Evolutionary conservation across 2,888 invertebrate genomes (phyloP).

Genomic region (Mesorhabditis sp.): DNA sequence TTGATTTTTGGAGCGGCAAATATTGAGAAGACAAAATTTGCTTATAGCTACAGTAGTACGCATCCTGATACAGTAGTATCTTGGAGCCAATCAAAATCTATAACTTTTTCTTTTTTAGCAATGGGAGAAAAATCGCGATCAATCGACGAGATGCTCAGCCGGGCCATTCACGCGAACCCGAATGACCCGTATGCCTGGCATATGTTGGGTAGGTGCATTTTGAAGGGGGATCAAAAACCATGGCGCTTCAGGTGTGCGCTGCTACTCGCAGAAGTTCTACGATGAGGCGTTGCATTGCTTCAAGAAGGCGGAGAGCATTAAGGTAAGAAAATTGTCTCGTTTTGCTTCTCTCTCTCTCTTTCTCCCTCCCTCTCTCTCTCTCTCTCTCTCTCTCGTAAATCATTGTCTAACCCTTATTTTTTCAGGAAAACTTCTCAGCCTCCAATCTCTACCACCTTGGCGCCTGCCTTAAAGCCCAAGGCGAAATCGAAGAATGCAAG

Average conservation of each 20-base stretch:
- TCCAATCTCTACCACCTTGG: conserved; percentile 2
- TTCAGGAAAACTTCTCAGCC: neutral
- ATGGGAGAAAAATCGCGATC: neutral
- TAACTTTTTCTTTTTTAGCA: neutral
- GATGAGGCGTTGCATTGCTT: neutral
- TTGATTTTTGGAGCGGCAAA: no score
- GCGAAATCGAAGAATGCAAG: neutral
- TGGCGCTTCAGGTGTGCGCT: neutral
- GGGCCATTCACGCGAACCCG: conserved; percentile 4
- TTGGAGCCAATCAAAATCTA: no score
- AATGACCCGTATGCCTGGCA: neutral
- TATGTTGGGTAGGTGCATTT: neutral
- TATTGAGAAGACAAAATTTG: no score
- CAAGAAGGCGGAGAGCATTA: neutral
- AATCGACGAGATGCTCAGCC: conserved; percentile 6
- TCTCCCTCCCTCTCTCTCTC: no score
- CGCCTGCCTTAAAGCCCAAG: neutral
- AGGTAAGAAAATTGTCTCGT: conserved; percentile 1
- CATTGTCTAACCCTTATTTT: neutral
- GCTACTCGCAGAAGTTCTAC: conserved; percentile 1
- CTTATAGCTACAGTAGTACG: no score
- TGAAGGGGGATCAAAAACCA: neutral
- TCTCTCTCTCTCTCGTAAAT: no score
- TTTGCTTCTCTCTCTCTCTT: neutral
- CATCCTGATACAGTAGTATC: no score